These are phyloP conservation scores for Bungarus multicinctus DNA, from an alignment of 2,113 vertebrate species.

Conservation along the genomic window DNA sequence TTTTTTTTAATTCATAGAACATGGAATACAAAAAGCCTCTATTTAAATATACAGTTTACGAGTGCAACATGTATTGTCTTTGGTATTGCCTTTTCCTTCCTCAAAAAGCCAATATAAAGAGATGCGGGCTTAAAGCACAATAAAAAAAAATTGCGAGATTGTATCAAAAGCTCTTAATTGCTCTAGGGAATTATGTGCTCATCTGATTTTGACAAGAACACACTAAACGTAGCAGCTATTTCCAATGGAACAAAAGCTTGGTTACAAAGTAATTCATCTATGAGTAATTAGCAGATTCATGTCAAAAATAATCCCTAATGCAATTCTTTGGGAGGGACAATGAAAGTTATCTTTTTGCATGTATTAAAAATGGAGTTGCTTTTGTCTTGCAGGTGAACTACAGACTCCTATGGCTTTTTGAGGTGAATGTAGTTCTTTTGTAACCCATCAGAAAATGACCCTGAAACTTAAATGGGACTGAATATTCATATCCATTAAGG, in stretches of 20 bases:
- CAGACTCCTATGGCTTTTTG: neutral
- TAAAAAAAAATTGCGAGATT: neutral
- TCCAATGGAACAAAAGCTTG: neutral
- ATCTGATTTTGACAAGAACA: neutral
- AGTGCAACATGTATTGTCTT: too few relatives aligned
- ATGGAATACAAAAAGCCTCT: neutral
- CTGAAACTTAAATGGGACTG: neutral
- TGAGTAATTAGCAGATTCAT: conserved; percentile 19
- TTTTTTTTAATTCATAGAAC: neutral
- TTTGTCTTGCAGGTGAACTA: conserved; percentile 1
- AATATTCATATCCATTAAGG: neutral
- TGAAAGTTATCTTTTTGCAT: neutral
- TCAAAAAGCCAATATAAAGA: neutral
- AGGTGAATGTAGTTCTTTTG: neutral
- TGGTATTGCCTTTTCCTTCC: neutral
- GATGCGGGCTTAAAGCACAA: neutral
- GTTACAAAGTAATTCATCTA: neutral
- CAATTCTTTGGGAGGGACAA: neutral
- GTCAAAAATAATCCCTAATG: conserved; percentile 20
- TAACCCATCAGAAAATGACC: neutral
- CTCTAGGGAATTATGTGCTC: neutral
- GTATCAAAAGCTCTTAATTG: conserved; percentile 9
- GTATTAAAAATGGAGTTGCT: neutral
- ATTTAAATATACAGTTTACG: neutral
- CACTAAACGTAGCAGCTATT: conserved; percentile 14